Percentiles rank a stretch among this genome's conserved stretches.
These are phyloP conservation scores for Teinopalpus imperialis DNA, from an alignment of 2,888 invertebrate species.

Conservation along the genomic window DNA sequence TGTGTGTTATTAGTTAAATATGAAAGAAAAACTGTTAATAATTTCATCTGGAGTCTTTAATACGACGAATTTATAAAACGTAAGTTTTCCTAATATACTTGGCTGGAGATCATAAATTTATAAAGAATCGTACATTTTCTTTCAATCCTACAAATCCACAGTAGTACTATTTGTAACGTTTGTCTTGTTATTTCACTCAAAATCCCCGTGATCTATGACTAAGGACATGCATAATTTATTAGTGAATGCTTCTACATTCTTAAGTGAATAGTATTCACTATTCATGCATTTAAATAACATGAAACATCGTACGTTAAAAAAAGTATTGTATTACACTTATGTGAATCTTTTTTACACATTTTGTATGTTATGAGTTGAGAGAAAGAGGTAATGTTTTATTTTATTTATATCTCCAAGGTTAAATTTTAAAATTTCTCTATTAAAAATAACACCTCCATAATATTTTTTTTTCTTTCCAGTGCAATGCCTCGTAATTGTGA, in stretches of 20 bases:
- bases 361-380: no score
- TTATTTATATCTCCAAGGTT: no score
- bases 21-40: slow-evolving; percentile 2
- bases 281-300: slow-evolving; percentile 10
- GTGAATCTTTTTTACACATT: no score
- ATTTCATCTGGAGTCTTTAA: background rate
- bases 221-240: slow-evolving; percentile 23
- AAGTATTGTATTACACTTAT: background rate
- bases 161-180: background rate
- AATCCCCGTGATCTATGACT: background rate
- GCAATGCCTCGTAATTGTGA: slow-evolving; percentile 66
- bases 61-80: slow-evolving; percentile 2
- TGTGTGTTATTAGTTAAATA: background rate
- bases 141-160: no score
- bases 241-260: slow-evolving; percentile 22
- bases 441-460: background rate
- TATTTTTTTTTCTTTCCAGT: slow-evolving; percentile 41
- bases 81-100: slow-evolving; percentile 4
- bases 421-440: background rate
- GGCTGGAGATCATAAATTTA: no score
- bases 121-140: no score
- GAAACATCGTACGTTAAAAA: background rate
- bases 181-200: background rate
- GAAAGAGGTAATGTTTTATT: no score
- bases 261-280: no score